Evolutionary conservation across 2,797 vertebrate species (phyloP).

Genomic region (Gephyroberyx darwinii): DNA sequence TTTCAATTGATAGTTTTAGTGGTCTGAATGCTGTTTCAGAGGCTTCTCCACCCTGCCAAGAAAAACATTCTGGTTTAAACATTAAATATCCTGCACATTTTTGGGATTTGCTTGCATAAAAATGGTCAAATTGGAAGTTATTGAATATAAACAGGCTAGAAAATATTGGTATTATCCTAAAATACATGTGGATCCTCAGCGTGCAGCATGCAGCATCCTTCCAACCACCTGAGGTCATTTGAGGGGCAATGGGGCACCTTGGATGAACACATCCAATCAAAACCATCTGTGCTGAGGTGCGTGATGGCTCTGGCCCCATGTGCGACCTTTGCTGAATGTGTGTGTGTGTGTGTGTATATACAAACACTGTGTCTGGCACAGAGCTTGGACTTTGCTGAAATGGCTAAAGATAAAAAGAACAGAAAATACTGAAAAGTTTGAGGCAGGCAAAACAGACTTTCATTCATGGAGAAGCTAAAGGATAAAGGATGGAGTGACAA

Average conservation of each 20-base stretch:
- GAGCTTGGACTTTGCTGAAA: conserved; percentile 10
- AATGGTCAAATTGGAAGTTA: too few relatives aligned
- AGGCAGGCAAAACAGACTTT: conserved; percentile 27
- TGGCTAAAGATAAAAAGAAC: conserved; percentile 47
- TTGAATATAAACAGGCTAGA: too few relatives aligned
- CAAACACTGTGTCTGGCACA: not conserved
- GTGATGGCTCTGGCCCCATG: conserved; percentile 32
- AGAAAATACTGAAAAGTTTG: conserved; percentile 13
- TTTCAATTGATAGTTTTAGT: too few relatives aligned
- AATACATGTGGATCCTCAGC: too few relatives aligned
- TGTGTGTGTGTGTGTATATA: conserved; percentile 3
- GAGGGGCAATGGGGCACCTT: conserved; percentile 31
- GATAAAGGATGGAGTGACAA: conserved; percentile 20
- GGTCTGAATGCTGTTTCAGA: too few relatives aligned
- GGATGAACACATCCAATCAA: conserved; percentile 55
- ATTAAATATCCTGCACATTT: too few relatives aligned
- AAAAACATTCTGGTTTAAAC: too few relatives aligned
- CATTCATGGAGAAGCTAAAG: conserved; percentile 11
- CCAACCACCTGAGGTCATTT: conserved; percentile 39
- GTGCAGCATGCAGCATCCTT: conserved; percentile 2
- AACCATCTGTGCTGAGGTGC: conserved; percentile 40
- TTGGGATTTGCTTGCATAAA: too few relatives aligned
- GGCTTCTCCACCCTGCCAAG: too few relatives aligned
- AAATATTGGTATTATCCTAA: too few relatives aligned
- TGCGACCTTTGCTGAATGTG: conserved; percentile 45